phyloP scores from a whole-genome alignment of 2,888 invertebrate genomes.

The Mythimna vitellina region DNA sequence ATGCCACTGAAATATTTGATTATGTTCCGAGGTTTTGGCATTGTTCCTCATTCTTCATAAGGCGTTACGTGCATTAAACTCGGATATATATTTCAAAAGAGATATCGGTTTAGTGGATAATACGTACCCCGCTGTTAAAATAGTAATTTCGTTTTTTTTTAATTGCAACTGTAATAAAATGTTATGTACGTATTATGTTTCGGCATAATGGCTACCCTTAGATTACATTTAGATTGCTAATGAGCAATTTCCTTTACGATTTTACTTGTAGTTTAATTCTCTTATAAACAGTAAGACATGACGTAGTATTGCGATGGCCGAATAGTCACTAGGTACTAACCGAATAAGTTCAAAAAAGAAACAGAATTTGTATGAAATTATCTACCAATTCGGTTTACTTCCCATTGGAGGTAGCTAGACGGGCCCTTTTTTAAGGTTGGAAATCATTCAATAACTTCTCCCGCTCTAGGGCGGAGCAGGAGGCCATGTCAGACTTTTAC shows the following conservation, averaged over 20 bases:
- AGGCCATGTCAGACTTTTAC: too few species aligned
- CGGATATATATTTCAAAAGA: conserved; percentile 40
- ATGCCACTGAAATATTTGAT: conserved; percentile 58
- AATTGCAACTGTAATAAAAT: background rate
- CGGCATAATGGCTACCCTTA: background rate
- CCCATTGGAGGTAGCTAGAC: too few species aligned
- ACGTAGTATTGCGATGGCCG: too few species aligned
- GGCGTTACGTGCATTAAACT: conserved; percentile 48
- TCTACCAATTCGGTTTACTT: too few species aligned
- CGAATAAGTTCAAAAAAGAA: too few species aligned
- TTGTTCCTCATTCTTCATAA: conserved; percentile 57
- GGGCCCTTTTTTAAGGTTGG: too few species aligned
- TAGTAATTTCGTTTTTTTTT: background rate
- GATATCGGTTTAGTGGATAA: conserved; percentile 38
- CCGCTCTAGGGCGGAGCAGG: too few species aligned
- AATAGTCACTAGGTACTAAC: too few species aligned
- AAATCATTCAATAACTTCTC: too few species aligned
- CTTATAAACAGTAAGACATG: too few species aligned
- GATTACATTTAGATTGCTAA: background rate
- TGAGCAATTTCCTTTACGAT: background rate
- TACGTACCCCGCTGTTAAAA: background rate
- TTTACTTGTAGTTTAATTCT: background rate
- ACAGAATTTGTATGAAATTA: too few species aligned
- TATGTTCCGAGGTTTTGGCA: conserved; percentile 50
- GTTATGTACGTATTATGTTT: background rate